Conservation (phyloP, 2,888 invertebrate genomes). For the Leistus spinibarbis region DNA sequence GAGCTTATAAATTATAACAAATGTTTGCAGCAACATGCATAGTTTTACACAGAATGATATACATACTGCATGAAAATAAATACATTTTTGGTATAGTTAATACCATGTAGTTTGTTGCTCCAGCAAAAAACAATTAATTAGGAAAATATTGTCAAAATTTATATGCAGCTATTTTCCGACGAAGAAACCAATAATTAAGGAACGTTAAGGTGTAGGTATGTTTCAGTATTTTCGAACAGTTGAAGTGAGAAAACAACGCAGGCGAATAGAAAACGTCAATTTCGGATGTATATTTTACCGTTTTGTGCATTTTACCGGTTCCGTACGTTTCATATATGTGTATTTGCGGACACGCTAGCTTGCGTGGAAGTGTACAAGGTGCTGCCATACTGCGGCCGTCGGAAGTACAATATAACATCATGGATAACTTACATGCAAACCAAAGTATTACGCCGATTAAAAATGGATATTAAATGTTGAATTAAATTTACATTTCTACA, state of each 20-base stretch:
- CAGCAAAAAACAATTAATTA: background rate
- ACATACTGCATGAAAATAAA: background rate
- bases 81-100: background rate
- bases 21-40: background rate
- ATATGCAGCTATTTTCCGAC: background rate
- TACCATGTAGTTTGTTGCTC: too few relatives aligned
- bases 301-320: slow-evolving; percentile 11
- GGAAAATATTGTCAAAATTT: background rate
- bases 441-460: background rate
- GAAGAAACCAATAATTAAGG: background rate
- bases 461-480: background rate
- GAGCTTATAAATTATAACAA: background rate
- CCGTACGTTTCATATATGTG: background rate
- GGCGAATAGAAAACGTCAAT: background rate
- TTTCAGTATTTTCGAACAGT: too few relatives aligned
- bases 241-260: background rate
- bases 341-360: background rate
- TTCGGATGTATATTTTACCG: slow-evolving; percentile 11
- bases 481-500: background rate
- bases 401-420: slow-evolving; percentile 4
- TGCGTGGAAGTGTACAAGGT: background rate
- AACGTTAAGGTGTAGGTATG: background rate
- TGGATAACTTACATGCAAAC: background rate
- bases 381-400: slow-evolving; percentile 3
- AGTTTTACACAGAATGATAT: background rate